Conservation (phyloP, 2,113 vertebrate species). For the Nycticorax nycticorax region DNA sequence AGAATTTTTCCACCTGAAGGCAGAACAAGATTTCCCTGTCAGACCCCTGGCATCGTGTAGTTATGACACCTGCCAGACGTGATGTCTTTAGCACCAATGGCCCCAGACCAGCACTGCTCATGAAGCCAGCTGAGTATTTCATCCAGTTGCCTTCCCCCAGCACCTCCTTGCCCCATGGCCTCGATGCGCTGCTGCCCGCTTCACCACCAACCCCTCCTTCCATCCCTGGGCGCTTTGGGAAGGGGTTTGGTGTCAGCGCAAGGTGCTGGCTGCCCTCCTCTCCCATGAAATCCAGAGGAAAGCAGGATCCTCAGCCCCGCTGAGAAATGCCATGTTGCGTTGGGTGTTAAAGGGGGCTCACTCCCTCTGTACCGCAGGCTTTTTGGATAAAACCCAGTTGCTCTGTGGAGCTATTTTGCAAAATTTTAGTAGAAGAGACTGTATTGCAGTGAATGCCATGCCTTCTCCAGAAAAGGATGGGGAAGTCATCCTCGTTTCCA, state of each 20-base stretch:
- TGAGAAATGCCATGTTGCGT: background rate
- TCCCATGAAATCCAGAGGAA: background rate
- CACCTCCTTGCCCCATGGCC: background rate
- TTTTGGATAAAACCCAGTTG: background rate
- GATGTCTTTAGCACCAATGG: background rate
- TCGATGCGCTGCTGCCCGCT: background rate
- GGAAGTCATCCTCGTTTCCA: conserved; percentile 25
- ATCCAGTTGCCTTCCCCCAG: background rate
- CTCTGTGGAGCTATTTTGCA: background rate
- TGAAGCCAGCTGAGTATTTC: background rate
- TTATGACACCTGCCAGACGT: background rate
- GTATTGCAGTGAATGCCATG: background rate
- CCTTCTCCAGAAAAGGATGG: background rate
- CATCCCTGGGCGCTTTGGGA: background rate
- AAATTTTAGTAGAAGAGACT: background rate
- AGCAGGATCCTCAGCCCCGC: background rate
- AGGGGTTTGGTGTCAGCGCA: background rate
- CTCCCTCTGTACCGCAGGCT: background rate
- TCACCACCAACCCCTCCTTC: background rate
- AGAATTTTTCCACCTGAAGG: background rate
- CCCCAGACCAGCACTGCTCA: background rate
- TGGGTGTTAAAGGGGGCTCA: background rate
- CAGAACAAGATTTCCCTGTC: background rate
- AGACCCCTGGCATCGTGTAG: rapidly evolving
- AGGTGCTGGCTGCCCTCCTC: background rate